Evolutionary conservation across 2,888 invertebrate genomes (phyloP).

Genomic region (Arctia plantaginis): DNA sequence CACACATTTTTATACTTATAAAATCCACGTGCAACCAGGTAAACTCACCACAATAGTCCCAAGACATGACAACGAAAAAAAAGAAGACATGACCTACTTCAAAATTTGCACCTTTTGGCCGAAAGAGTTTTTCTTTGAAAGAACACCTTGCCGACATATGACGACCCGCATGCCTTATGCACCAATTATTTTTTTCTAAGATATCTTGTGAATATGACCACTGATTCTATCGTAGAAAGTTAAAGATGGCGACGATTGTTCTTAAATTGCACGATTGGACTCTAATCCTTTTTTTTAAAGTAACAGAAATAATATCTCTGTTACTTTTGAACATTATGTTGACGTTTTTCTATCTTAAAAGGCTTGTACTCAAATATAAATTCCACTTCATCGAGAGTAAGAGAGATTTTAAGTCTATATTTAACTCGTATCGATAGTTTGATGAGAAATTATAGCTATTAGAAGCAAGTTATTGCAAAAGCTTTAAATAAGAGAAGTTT

Average conservation of each 20-base stretch:
- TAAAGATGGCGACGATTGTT: not conserved
- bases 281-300: not conserved
- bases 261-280: not conserved
- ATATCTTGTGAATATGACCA: slow-evolving; percentile 30
- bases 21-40: slow-evolving; percentile 41
- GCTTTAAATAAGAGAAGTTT: too few species aligned
- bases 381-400: not conserved
- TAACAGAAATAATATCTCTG: too few species aligned
- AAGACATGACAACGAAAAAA: slow-evolving; percentile 53
- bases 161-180: slow-evolving; percentile 72
- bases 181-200: slow-evolving; percentile 38
- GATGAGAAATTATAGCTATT: not conserved
- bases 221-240: not conserved
- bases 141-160: slow-evolving; percentile 80
- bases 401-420: not conserved
- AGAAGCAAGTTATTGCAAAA: not conserved
- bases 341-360: not conserved
- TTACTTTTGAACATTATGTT: not conserved
- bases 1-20: not conserved
- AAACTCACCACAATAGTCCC: slow-evolving; percentile 31
- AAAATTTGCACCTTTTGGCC: slow-evolving; percentile 79
- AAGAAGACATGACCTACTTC: slow-evolving; percentile 76
- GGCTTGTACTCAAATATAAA: not conserved
- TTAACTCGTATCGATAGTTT: not conserved
- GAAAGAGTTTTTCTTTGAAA: slow-evolving; percentile 74